phyloP scores from a whole-genome alignment of 2,113 vertebrate species.

The Parus major region DNA sequence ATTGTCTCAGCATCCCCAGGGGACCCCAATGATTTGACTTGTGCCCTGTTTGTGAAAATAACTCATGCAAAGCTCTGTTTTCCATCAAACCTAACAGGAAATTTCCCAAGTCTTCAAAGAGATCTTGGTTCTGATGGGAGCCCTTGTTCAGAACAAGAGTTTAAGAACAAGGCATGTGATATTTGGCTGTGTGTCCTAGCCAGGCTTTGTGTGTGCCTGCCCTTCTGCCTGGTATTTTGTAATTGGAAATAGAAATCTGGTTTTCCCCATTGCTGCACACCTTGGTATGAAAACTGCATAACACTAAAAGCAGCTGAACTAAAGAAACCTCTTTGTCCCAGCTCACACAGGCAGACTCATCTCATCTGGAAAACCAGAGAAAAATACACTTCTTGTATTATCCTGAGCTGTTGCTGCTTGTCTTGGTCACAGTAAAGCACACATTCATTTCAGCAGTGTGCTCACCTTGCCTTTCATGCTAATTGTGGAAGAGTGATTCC shows the following conservation, averaged over 20 bases:
- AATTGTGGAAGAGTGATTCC: background rate
- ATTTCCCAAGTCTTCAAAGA: conserved; percentile 34
- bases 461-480: background rate
- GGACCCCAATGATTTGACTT: background rate
- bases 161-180: background rate
- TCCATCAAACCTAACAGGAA: conserved; percentile 28
- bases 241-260: background rate
- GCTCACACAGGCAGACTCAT: background rate
- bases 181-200: background rate
- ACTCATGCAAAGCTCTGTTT: conserved; percentile 11
- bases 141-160: background rate
- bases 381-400: background rate
- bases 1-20: background rate
- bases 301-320: background rate
- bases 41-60: background rate
- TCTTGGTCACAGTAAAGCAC: background rate
- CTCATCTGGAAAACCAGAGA: background rate
- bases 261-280: background rate
- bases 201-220: background rate
- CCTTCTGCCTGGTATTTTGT: background rate
- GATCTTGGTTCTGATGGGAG: background rate
- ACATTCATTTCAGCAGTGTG: background rate
- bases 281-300: background rate
- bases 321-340: background rate
- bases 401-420: background rate